Base-by-base conservation (phyloP, 2,113 vertebrate species). In the Tragelaphus strepsiceros region DNA sequence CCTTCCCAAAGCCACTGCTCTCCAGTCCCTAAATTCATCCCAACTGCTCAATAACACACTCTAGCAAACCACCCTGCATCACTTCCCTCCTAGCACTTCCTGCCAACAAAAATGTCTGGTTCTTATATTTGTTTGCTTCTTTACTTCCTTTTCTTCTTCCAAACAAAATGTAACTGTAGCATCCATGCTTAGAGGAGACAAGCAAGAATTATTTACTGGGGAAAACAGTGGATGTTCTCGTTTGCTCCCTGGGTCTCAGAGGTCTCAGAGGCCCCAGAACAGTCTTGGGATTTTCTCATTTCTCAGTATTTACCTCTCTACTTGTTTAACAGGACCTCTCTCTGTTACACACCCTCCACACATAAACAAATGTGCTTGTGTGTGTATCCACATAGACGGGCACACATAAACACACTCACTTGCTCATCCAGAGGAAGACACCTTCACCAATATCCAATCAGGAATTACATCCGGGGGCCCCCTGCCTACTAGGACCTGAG, bases 41-140 rank as follows among this genome's bases (percentile, higher is more conserved):
- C 61, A 22, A 2, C 3, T 78, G 11, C 43, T 26, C 77, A 16
- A 1, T 0, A 3, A 21, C 43, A 0, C 1, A 46, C 28, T 46
- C 17, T 5, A 30, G 16, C 64, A 12, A 14, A 9, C 2, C 7
- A 1, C 35, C 54, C 16, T 7, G 51, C 5, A 0, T 26, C n/a
- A 2, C 21, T 71, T 32, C 28, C 62, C 15, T n/a, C 12, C 30
- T 43, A 2, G 14, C 53, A 1, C 67, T n/a, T 24, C 9, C 35
- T n/a, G 35, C 3, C 4, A 16, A 22, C 46, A 4, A 15, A 17
- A 21, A 6, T 1, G 6, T 7, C 43, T 13, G 2, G 0, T 28
- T 30, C 51, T 84, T 56, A 39, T 8, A 51, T 24, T 39, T 59
- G 17, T 39, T n/a, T 82, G 51, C 13, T 0, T 51, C 26, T 78